Percentiles rank a stretch among this genome's conserved stretches.
Conservation (phyloP, 2,113 vertebrate genomes). For the Scomber colias region DNA sequence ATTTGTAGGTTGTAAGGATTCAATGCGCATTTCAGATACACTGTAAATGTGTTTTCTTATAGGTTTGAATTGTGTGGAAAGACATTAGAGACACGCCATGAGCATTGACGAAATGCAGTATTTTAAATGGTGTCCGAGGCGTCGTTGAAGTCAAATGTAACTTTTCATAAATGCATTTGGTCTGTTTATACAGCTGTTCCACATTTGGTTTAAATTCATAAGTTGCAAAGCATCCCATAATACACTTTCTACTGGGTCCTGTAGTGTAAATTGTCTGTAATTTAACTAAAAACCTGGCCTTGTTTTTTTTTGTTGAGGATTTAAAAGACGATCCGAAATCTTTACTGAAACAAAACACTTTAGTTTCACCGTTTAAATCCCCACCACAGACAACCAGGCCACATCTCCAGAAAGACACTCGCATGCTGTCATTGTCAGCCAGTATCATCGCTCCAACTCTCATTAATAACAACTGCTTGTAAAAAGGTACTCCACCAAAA, state of each 20-base stretch:
- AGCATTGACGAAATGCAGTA: background rate
- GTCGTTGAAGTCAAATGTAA: constrained; percentile 6
- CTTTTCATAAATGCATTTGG: constrained; percentile 3
- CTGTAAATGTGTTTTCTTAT: constrained; percentile 2
- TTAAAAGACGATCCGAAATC: constrained; percentile 18
- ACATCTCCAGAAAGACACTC: constrained; percentile 14
- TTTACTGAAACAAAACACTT: constrained; percentile 20
- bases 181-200: background rate
- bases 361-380: constrained; percentile 17
- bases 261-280: background rate
- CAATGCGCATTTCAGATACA: background rate
- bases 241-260: constrained; percentile 7
- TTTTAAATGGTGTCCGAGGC: background rate
- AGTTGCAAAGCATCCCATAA: constrained; percentile 1
- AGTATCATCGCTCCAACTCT: constrained; percentile 69
- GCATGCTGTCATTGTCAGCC: constrained; percentile 65
- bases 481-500: constrained; percentile 76
- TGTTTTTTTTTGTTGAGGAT: background rate
- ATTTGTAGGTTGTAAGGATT: background rate
- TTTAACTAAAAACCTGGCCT: constrained; percentile 24
- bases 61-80: background rate
- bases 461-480: constrained; percentile 83
- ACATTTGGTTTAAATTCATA: background rate
- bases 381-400: constrained; percentile 2
- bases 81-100: background rate